A percentile compares a stretch with the other conserved stretches of the same genome.
Conservation (phyloP, 2,888 invertebrate species). For the Nomada flava region DNA sequence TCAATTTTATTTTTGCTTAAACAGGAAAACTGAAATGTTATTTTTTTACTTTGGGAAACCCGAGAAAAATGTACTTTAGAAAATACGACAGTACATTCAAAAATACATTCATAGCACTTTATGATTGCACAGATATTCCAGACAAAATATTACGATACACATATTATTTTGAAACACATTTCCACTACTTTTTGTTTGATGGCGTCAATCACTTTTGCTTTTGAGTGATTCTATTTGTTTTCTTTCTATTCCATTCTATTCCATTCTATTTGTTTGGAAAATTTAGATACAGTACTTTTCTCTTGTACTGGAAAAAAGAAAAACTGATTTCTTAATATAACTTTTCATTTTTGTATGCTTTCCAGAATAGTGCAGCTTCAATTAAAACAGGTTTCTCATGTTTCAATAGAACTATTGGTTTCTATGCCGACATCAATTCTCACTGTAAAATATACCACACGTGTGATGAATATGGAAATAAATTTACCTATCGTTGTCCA, state of each 20-base stretch:
- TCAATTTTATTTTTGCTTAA: neutral
- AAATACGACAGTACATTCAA: neutral
- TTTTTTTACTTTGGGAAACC: neutral
- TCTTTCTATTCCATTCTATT: neutral
- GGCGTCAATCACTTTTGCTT: too few species aligned
- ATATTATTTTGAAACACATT: too few species aligned
- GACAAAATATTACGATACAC: too few species aligned
- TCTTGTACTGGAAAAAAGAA: too few species aligned
- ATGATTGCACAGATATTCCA: too few species aligned
- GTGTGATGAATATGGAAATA: conserved; percentile 81
- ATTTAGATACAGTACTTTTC: neutral
- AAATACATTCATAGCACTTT: neutral
- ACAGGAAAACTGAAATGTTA: neutral
- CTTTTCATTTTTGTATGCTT: conserved; percentile 1
- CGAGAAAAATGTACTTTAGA: neutral
- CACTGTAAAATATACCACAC: conserved; percentile 79
- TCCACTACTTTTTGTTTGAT: too few species aligned
- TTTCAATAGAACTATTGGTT: conserved; percentile 73
- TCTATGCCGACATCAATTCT: conserved; percentile 77
- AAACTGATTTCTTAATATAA: neutral
- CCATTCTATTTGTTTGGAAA: neutral
- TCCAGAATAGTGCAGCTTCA: conserved; percentile 74
- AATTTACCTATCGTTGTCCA: conserved; percentile 80
- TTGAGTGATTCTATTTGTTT: too few species aligned
- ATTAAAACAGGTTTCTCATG: conserved; percentile 76